These are phyloP conservation scores for Epizoanthus ramosus DNA, from an alignment of 92 coral and sea anemone species.

Conservation along the genomic window DNA sequence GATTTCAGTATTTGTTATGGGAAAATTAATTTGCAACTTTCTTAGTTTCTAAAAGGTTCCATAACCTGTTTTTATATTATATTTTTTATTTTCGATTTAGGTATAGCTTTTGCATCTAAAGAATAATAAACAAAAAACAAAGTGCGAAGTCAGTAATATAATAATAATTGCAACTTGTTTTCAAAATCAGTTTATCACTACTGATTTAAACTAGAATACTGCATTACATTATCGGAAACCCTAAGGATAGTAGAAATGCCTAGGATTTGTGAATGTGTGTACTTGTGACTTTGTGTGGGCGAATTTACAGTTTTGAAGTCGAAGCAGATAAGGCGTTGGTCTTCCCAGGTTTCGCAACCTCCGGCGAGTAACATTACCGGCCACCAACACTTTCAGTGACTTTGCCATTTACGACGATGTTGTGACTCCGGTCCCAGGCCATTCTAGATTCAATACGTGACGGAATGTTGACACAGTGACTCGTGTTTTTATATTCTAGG, in stretches of 20 bases:
- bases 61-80: no score
- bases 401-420: neutral
- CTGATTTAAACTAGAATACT: neutral
- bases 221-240: neutral
- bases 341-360: constrained; percentile 24
- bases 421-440: neutral
- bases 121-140: no score
- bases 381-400: neutral
- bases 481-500: neutral
- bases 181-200: no score
- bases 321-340: neutral
- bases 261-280: neutral
- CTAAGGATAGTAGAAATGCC: neutral
- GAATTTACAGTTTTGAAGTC: neutral
- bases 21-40: no score
- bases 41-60: no score
- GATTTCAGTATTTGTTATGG: no score
- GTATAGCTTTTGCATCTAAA: no score
- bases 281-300: constrained; percentile 15
- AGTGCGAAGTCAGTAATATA: no score
- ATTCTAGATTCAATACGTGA: constrained; percentile 21
- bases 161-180: no score
- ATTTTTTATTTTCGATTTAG: no score
- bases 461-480: constrained; percentile 22
- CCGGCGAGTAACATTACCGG: neutral